phyloP scores from a whole-genome alignment of 1,140 invertebrate genomes.

The Neodiprion lecontei region DNA sequence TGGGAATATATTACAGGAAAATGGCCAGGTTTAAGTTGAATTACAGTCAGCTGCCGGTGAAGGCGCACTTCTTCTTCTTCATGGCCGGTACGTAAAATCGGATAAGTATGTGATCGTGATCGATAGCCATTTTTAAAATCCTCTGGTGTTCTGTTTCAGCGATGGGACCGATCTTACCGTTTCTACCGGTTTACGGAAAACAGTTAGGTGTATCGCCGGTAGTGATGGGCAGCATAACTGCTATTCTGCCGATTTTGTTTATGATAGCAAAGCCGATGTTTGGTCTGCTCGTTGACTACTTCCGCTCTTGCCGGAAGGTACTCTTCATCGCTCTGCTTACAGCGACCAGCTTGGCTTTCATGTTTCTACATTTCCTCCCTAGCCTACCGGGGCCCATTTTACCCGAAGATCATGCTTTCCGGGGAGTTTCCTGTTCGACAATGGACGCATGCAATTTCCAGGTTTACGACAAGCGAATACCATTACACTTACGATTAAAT shows the following conservation, averaged over 20 bases:
- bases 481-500: neutral
- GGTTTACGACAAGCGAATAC: neutral
- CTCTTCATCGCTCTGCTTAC: constrained; percentile 73
- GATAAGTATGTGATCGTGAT: neutral
- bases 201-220: constrained; percentile 76
- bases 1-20: neutral
- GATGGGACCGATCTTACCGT: constrained; percentile 78
- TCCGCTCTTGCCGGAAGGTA: constrained; percentile 68
- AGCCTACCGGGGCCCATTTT: constrained; percentile 46
- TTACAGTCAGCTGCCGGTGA: constrained; percentile 73
- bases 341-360: constrained; percentile 68
- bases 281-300: constrained; percentile 74
- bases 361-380: constrained; percentile 72
- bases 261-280: constrained; percentile 76
- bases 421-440: constrained; percentile 38
- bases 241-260: constrained; percentile 74
- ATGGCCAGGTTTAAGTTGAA: constrained; percentile 69
- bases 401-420: constrained; percentile 36
- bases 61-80: constrained; percentile 82
- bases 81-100: constrained; percentile 72
- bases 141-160: constrained; percentile 62
- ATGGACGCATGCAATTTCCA: constrained; percentile 47
- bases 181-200: constrained; percentile 75
- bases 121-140: neutral
- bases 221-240: constrained; percentile 75